Conservation (phyloP, 37 sponge, comb jelly and placozoan species). For the Amphimedon queenslandica region DNA sequence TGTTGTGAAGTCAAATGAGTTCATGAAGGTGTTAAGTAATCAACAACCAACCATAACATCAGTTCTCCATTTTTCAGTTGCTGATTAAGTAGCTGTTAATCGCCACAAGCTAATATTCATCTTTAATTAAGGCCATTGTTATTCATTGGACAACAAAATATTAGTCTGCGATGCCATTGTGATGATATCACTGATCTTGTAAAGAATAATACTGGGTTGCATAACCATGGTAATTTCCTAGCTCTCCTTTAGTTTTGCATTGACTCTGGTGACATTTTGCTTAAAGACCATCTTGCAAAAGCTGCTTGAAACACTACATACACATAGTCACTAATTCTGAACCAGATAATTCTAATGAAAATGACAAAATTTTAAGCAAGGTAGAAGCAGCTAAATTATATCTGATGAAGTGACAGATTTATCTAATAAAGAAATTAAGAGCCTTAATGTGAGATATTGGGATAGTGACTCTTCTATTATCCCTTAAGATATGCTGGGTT, state of each 20-base stretch:
- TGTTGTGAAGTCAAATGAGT: too few relatives aligned
- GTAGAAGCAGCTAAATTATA: slow-evolving; percentile 36
- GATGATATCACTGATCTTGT: not conserved
- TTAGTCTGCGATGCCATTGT: slow-evolving; percentile 10
- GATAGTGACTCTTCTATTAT: not conserved
- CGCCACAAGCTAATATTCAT: not conserved
- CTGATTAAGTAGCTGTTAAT: too few relatives aligned
- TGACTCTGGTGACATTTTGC: slow-evolving; percentile 41
- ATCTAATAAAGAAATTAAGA: slow-evolving; percentile 51
- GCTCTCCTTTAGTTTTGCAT: slow-evolving; percentile 54
- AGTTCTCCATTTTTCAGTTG: too few relatives aligned
- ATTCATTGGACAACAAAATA: too few relatives aligned
- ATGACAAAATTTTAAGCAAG: slow-evolving; percentile 22
- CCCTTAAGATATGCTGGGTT: not conserved
- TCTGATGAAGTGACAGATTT: slow-evolving; percentile 73
- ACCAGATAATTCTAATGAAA: slow-evolving; percentile 56
- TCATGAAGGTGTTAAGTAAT: too few relatives aligned
- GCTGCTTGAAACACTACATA: slow-evolving; percentile 47
- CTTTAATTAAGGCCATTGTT: too few relatives aligned
- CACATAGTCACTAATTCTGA: slow-evolving; percentile 49
- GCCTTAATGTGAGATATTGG: slow-evolving; percentile 16
- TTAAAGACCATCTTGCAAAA: slow-evolving; percentile 45
- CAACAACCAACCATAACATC: too few relatives aligned
- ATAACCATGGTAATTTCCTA: slow-evolving; percentile 60
- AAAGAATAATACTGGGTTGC: not conserved